Base-by-base conservation (phyloP, 2,888 invertebrate species). In the Choristoneura rosaceana region DNA sequence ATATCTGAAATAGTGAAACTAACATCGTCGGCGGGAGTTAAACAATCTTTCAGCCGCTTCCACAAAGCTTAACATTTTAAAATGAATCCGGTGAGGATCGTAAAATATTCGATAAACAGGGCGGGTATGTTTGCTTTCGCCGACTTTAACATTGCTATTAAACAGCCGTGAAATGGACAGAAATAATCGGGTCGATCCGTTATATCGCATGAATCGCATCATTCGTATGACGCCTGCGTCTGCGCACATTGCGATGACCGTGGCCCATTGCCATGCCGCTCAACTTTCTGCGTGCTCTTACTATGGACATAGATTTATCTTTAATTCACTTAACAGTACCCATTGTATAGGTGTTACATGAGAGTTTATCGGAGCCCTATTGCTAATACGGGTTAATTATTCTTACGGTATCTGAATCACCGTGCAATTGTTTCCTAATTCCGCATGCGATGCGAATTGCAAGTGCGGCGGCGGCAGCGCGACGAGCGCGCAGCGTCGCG, bases 61-160 rank as follows among this genome's bases (percentile, higher is more conserved):
- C 84, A 91, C 90, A 90, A 90, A 89, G 87, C 90, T 90, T 84
- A 87, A 87, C 85, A 90, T 93, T 94, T 93, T 91, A 90, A 92
- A 93, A 93, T 93, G 88, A 91, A 91, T 91, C 87, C 87, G 84
- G 84, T 87, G 82, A 87, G 90, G 85, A 90, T 93, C 92, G 94
- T 94, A 93, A 93, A 93, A 94, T 94, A 93, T 93, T 93, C 88
- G 88, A 92, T 93, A 93, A 94, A 93, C 93, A 93, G 89, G 90
- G 91, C 91, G 85, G 87, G 87, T 91, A 82, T 93, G 92, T 93
- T 93, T 93, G 93, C 92, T 92, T 93, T 93, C 89, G 90, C 88
- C 85, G 90, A 91, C 88, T 92, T 92, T 90, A 92, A 92, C 93
- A 92, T 93, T 93, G 93, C 93, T 92, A 93, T 93, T 92, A 93